Conservation (phyloP, 2,888 invertebrate species). For the Noctuana brunneofusca region DNA sequence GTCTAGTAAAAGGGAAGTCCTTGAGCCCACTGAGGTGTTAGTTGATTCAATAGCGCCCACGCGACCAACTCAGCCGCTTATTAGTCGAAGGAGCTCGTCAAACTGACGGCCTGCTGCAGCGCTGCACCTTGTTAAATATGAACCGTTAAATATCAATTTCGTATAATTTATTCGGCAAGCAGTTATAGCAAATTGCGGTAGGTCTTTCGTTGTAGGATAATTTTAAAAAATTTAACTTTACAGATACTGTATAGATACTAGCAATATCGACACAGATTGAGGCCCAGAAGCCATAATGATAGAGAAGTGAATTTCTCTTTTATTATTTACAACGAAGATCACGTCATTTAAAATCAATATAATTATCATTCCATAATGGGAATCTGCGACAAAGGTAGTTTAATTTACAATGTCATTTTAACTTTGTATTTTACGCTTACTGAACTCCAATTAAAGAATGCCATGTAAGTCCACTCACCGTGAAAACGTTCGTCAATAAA, state of each 20-base stretch:
- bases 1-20: constrained; percentile 76
- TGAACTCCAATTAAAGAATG: not conserved
- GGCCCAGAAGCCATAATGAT: no score
- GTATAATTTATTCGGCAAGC: not conserved
- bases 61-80: constrained; percentile 38
- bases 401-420: not conserved
- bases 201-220: no score
- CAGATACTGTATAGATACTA: no score
- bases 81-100: constrained; percentile 13
- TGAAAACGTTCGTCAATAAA: not conserved
- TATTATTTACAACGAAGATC: not conserved
- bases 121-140: constrained; percentile 22
- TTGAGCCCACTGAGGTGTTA: constrained; percentile 63
- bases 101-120: constrained; percentile 27
- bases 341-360: not conserved
- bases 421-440: not conserved
- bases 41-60: constrained; percentile 75
- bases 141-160: not conserved
- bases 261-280: no score
- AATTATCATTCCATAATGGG: not conserved
- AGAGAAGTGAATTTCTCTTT: not conserved
- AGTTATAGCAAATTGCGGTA: no score
- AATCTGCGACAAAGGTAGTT: not conserved
- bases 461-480: not conserved
- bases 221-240: no score